These are phyloP conservation scores for Hydrotaea diabolus DNA, from an alignment of 2,888 invertebrate species.

Conservation along the genomic window DNA sequence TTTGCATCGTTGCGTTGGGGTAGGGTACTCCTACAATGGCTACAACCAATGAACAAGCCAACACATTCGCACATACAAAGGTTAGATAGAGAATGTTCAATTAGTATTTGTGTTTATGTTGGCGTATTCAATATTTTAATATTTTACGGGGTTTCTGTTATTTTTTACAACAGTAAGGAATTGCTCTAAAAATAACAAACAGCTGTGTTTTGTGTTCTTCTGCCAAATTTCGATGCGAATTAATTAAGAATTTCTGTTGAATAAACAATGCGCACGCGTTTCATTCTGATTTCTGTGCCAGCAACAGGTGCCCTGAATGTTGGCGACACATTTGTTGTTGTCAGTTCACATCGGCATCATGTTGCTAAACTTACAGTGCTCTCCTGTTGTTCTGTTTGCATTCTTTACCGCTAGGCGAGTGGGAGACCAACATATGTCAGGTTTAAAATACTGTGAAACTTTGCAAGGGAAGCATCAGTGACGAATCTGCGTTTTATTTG, in stretches of 20 bases:
- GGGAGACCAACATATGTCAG: too few relatives aligned
- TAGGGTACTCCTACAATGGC: neutral
- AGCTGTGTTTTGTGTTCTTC: slow-evolving; percentile 14
- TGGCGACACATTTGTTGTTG: neutral
- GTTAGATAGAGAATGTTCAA: slow-evolving; percentile 43
- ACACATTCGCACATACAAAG: slow-evolving; percentile 20
- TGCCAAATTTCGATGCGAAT: slow-evolving; percentile 41
- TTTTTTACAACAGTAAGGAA: neutral
- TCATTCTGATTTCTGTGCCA: slow-evolving; percentile 35
- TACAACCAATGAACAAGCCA: neutral
- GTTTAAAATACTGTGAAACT: too few relatives aligned
- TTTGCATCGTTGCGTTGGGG: neutral
- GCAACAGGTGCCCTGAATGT: slow-evolving; percentile 55
- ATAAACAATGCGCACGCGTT: slow-evolving; percentile 58
- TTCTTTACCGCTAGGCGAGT: too few relatives aligned
- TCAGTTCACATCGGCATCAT: neutral
- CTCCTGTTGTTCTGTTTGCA: too few relatives aligned
- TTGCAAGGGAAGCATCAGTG: too few relatives aligned
- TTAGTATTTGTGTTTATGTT: slow-evolving; percentile 53
- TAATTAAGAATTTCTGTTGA: slow-evolving; percentile 33
- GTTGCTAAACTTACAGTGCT: neutral
- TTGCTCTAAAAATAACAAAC: slow-evolving; percentile 1
- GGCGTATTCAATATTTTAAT: slow-evolving; percentile 50
- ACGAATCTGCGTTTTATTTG: too few relatives aligned
- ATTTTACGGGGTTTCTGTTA: slow-evolving; percentile 5